Percentiles rank a stretch among this genome's conserved stretches.
Conservation (phyloP, 2,113 vertebrate genomes). For the Upupa epops region DNA sequence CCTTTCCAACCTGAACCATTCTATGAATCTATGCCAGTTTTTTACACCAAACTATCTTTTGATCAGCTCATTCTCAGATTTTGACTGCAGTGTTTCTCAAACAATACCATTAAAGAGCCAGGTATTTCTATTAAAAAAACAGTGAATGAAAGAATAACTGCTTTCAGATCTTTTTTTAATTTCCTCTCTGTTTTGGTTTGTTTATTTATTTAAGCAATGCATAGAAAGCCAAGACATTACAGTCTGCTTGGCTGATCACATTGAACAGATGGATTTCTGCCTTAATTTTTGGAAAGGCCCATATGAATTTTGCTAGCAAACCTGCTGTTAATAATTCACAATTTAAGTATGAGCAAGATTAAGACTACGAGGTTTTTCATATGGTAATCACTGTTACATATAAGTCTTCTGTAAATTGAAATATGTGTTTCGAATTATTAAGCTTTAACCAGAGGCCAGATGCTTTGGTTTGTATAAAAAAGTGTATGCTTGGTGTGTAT, state of each 20-base stretch:
- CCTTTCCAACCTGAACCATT: too few species aligned
- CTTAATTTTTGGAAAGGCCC: background rate
- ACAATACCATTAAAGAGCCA: background rate
- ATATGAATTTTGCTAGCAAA: slow-evolving; percentile 21
- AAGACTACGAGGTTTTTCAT: background rate
- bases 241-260: background rate
- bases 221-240: slow-evolving; percentile 10
- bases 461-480: background rate
- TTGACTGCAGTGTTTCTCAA: background rate
- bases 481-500: background rate
- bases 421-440: background rate
- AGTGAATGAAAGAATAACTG: background rate
- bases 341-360: background rate
- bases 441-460: background rate
- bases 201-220: background rate
- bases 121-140: background rate
- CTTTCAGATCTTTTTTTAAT: background rate
- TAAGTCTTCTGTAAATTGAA: background rate
- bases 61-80: background rate
- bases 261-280: background rate
- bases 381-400: background rate
- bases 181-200: background rate
- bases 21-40: too few species aligned
- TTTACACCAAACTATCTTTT: background rate
- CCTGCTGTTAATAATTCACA: background rate